phyloP scores from a whole-genome alignment of 2,113 vertebrate genomes.

The Acrocephalus kingi region DNA sequence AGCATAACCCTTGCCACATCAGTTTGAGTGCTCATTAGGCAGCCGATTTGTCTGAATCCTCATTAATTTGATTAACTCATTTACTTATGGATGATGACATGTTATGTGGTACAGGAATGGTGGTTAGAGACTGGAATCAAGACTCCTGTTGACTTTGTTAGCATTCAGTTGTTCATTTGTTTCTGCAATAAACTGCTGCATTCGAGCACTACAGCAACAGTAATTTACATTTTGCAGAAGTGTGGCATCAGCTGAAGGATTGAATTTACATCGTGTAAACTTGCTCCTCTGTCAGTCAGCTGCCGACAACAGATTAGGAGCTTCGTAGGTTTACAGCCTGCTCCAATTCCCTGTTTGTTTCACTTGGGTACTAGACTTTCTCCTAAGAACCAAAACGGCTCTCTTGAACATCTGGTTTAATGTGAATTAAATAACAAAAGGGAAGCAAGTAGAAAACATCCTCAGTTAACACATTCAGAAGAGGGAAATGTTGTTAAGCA shows the following conservation, averaged over 20 bases:
- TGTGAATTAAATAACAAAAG: neutral
- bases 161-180: conserved; percentile 22
- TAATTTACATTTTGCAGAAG: neutral
- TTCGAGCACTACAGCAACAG: neutral
- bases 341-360: neutral
- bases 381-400: neutral
- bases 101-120: conserved; percentile 69
- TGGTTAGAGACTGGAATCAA: conserved; percentile 49
- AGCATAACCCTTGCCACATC: conserved; percentile 79
- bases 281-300: neutral
- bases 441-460: neutral
- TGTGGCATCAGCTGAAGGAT: neutral
- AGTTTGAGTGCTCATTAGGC: conserved; percentile 79
- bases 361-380: neutral
- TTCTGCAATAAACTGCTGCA: neutral
- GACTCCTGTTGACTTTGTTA: conserved; percentile 31
- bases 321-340: neutral
- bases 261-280: neutral
- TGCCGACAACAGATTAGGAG: neutral
- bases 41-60: conserved; percentile 78
- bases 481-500: neutral
- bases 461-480: neutral
- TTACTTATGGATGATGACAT: conserved; percentile 85
- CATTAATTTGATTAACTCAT: conserved; percentile 92
- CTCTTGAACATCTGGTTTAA: neutral